Evolutionary conservation across 2,113 vertebrate genomes (phyloP).

Genomic region (Hemibagrus wyckioides): DNA sequence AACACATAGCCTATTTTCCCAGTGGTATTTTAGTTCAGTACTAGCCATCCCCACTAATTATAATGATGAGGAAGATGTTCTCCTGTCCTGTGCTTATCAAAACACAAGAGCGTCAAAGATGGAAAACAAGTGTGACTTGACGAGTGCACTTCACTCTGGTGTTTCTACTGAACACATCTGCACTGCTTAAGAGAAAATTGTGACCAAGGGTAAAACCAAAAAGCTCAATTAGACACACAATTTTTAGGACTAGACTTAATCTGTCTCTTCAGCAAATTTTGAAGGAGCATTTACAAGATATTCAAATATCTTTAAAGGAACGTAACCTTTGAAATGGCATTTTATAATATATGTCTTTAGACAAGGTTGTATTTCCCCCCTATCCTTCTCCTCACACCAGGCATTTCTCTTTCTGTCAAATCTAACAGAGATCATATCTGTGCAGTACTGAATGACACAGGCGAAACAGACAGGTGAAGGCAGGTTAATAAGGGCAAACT

Average conservation of each 20-base stretch:
- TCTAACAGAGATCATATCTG: neutral
- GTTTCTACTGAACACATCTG: neutral
- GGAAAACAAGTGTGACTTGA: neutral
- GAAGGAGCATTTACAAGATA: neutral
- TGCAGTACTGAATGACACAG: neutral
- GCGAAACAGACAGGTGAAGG: conserved; percentile 21
- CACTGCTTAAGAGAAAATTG: neutral
- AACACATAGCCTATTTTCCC: conserved; percentile 39
- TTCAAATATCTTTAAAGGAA: neutral
- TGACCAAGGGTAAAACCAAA: neutral
- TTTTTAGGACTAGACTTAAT: neutral
- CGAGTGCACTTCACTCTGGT: neutral
- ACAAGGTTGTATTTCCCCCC: neutral
- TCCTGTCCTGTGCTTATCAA: conserved; percentile 26
- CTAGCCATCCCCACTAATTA: conserved; percentile 28
- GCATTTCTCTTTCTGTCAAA: neutral
- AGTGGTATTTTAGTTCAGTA: neutral
- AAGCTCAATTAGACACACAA: neutral
- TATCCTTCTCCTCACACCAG: rapidly evolving
- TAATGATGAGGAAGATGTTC: conserved; percentile 6
- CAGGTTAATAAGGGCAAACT: conserved; percentile 30
- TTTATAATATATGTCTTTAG: neutral
- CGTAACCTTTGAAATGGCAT: neutral
- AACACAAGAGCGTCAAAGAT: neutral
- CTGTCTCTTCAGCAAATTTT: neutral